Base-by-base conservation (phyloP, 1,140 invertebrate genomes). In the Latrodectus geometricus region DNA sequence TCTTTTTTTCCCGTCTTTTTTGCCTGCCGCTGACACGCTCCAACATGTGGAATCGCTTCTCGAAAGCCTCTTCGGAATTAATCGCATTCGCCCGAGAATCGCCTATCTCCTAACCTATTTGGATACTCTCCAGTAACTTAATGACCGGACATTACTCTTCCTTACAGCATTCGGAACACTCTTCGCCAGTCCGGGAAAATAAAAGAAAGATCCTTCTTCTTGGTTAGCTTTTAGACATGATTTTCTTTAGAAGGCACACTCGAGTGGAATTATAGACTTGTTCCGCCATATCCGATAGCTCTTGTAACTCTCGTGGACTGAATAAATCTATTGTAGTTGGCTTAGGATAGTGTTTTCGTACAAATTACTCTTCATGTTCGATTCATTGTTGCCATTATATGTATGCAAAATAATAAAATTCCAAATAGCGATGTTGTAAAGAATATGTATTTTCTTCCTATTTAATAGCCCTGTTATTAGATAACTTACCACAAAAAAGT, bases 31-130 rank as follows among this genome's bases (percentile, higher is more conserved):
- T n/a, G 17, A 69, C 21, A 69, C 68, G 70, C 52, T 83, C 80
- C 80, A 83, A 83, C 80, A 83, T 61, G 69, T 83, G 80, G 70
- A 74, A 17, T 54, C 35, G n/a, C 12, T 11, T 20, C 20, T 69
- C 17, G 11, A n/a, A 48, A 23, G 66, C 56, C 52, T 20, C 52
- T 17, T 61, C 9, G 52, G 70, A 74, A 83, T 74, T 83, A 83
- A 83, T 83, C 80, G 80, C 80, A 8, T 52, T 83, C 54, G 69
- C 35, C 5, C 69, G 68, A 81, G 79, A 81, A 72, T 70, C 79
- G 80, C 69, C 80, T 83, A 73, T 83, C 80, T 83, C 69, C 80
- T 50, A 83, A 74, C 80, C 80, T 83, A 83, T 83, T 83, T 83
- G 80, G 80, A 83, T 74, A 74, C 23, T 74, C 69, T 83, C 80